Percentiles rank a stretch among this genome's conserved stretches.
Conservation (phyloP, 1,140 invertebrate genomes). For the Cydia splendana region DNA sequence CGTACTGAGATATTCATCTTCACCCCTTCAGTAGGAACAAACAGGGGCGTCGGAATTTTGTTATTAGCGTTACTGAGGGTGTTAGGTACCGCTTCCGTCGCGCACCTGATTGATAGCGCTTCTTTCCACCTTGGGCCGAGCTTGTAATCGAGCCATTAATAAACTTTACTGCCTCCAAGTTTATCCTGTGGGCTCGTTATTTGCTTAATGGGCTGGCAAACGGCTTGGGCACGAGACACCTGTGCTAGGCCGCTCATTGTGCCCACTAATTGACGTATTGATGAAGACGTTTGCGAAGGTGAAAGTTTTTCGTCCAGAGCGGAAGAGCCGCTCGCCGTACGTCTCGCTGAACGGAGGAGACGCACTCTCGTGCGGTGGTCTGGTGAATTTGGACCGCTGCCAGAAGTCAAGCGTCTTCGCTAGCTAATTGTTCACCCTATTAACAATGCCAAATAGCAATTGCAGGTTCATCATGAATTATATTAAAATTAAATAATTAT, state of each 20-base stretch:
- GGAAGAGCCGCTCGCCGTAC: background rate
- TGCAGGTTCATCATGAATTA: background rate
- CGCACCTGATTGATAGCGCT: slow-evolving; percentile 79
- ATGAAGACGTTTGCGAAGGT: slow-evolving; percentile 45
- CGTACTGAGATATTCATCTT: slow-evolving; percentile 72
- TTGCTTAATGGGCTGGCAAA: slow-evolving; percentile 75
- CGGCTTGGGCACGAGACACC: slow-evolving; percentile 57
- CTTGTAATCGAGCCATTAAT: slow-evolving; percentile 79
- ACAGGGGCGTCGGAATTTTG: slow-evolving; percentile 76
- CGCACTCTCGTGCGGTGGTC: slow-evolving; percentile 18
- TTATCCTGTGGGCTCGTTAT: slow-evolving; percentile 75
- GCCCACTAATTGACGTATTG: slow-evolving; percentile 61
- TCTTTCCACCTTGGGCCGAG: slow-evolving; percentile 79
- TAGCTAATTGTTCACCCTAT: slow-evolving; percentile 18
- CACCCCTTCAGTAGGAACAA: slow-evolving; percentile 73
- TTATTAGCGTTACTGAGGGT: slow-evolving; percentile 76
- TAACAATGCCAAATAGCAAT: background rate
- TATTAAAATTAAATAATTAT: too few species aligned
- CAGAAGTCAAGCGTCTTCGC: slow-evolving; percentile 13
- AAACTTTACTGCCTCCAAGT: slow-evolving; percentile 77
- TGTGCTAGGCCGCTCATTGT: slow-evolving; percentile 56
- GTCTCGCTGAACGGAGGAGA: background rate
- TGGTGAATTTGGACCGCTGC: background rate
- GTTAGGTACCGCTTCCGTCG: slow-evolving; percentile 69
- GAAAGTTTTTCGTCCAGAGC: slow-evolving; percentile 30